Evolutionary conservation across 2,888 invertebrate species (phyloP).

Genomic region (Thecocarcelia acutangulata): DNA sequence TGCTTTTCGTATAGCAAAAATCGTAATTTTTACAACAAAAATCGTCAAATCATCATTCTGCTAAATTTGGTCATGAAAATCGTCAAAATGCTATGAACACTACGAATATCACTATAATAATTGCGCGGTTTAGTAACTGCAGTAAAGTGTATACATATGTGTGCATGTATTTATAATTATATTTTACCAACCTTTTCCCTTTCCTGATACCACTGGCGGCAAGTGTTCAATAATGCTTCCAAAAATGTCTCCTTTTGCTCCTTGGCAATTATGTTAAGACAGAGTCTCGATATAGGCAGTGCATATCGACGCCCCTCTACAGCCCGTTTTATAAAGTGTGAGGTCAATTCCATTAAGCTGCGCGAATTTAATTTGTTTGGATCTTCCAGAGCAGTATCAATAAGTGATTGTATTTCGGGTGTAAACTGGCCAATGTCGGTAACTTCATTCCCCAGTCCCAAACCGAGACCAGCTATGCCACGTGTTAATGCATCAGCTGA

Average conservation of each 20-base stretch:
- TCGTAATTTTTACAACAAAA: too few relatives aligned
- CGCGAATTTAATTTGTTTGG: slow-evolving; percentile 89
- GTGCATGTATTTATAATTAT: too few relatives aligned
- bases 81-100: too few relatives aligned
- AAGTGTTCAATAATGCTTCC: slow-evolving; percentile 93
- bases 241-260: slow-evolving; percentile 94
- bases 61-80: too few relatives aligned
- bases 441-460: slow-evolving; percentile 86
- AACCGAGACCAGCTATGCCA: slow-evolving; percentile 85
- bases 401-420: slow-evolving; percentile 87
- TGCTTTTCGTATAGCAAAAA: too few relatives aligned
- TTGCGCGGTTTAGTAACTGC: too few relatives aligned
- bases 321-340: slow-evolving; percentile 89
- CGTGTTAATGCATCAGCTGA: slow-evolving; percentile 88
- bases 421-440: slow-evolving; percentile 90
- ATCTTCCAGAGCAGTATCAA: slow-evolving; percentile 90
- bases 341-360: slow-evolving; percentile 92
- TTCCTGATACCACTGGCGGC: slow-evolving; percentile 95
- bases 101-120: too few relatives aligned
- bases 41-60: too few relatives aligned
- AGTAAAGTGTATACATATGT: too few relatives aligned
- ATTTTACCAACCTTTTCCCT: slow-evolving; percentile 84
- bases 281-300: slow-evolving; percentile 91
- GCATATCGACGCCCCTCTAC: slow-evolving; percentile 89
- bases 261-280: slow-evolving; percentile 92